Percentiles rank a stretch among this genome's conserved stretches.
Conservation (phyloP, 2,888 invertebrate species). For the Synergus gifuensis region DNA sequence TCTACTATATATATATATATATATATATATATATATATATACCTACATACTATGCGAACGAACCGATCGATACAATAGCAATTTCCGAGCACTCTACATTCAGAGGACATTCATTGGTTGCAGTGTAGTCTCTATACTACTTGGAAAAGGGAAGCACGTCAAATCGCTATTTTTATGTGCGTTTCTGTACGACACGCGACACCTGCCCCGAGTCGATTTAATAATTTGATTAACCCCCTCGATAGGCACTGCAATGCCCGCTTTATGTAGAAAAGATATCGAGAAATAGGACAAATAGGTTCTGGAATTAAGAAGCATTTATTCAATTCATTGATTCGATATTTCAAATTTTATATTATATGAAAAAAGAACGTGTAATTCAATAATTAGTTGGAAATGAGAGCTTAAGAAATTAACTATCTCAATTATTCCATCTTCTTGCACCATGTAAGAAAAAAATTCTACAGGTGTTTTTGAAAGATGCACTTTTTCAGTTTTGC, state of each 20-base stretch:
- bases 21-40: background rate
- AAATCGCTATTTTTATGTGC: slow-evolving; percentile 37
- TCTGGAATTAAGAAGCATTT: background rate
- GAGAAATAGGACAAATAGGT: background rate
- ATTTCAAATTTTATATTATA: too few species aligned
- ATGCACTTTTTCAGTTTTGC: too few species aligned
- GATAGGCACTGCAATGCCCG: background rate
- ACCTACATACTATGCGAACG: background rate
- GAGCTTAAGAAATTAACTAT: too few species aligned
- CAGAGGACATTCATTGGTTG: slow-evolving; percentile 33
- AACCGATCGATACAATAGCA: slow-evolving; percentile 40
- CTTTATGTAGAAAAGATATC: background rate
- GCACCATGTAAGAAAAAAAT: too few species aligned
- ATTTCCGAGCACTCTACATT: slow-evolving; percentile 38
- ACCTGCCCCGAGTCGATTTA: slow-evolving; percentile 14
- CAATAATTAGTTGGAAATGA: too few species aligned
- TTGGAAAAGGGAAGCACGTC: slow-evolving; percentile 38
- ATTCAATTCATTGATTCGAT: background rate
- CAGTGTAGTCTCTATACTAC: slow-evolving; percentile 7
- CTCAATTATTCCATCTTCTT: too few species aligned
- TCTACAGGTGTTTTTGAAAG: too few species aligned
- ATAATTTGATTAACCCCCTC: slow-evolving; percentile 26
- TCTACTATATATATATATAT: background rate
- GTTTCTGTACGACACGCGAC: slow-evolving; percentile 24
- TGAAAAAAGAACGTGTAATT: too few species aligned